Evolutionary conservation across 1,140 invertebrate genomes (phyloP).

Genomic region (Scylla paramamosain): DNA sequence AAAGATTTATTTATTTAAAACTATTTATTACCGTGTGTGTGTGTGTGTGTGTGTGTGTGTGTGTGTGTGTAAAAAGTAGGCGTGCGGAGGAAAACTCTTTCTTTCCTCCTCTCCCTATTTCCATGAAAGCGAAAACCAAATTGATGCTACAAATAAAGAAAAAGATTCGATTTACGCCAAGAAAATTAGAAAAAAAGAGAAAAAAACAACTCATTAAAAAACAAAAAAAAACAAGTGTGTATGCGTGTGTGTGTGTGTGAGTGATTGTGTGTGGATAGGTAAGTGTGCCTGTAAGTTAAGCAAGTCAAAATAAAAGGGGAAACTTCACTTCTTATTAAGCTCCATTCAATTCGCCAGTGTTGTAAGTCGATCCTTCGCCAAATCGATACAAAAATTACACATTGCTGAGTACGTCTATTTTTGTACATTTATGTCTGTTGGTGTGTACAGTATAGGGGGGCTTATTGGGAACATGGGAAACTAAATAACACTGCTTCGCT

Average conservation of each 20-base stretch:
- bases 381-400: no score
- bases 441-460: no score
- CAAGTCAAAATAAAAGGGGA: no score
- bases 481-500: no score
- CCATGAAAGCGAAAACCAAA: neutral
- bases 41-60: neutral
- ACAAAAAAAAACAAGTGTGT: slow-evolving; percentile 25
- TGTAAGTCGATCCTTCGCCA: no score
- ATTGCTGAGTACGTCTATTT: neutral
- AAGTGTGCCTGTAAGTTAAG: no score
- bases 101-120: no score
- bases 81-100: no score
- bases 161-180: neutral
- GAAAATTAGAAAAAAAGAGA: slow-evolving; percentile 16
- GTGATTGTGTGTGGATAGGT: neutral
- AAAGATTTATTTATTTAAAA: neutral
- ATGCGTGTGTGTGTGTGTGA: neutral
- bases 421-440: no score
- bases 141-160: neutral
- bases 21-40: slow-evolving; percentile 23
- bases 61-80: neutral
- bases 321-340: no score
- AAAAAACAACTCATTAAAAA: neutral
- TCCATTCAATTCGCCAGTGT: no score
- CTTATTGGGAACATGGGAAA: no score